A percentile compares a stretch with the other conserved stretches of the same genome.
Evolutionary conservation across 2,888 invertebrate genomes (phyloP).

Genomic region (Nasonovia ribisnigri): DNA sequence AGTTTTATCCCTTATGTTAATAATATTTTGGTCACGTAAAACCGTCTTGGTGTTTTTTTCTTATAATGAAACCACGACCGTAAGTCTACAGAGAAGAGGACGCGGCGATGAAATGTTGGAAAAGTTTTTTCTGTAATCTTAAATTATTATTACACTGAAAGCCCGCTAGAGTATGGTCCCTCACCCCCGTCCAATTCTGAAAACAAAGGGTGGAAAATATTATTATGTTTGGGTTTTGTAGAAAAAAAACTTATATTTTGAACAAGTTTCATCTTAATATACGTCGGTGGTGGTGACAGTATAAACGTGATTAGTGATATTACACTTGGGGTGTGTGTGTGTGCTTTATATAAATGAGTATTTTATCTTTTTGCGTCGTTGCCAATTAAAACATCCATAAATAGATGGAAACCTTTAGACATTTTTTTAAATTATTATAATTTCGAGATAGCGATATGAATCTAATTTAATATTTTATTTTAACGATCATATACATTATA

Average conservation of each 20-base stretch:
- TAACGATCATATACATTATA: neutral
- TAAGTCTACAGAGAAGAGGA: neutral
- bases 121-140: conserved; percentile 33
- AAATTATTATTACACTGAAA: conserved; percentile 51
- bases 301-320: neutral
- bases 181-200: neutral
- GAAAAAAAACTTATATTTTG: neutral
- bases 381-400: neutral
- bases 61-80: neutral
- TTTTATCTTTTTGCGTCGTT: neutral
- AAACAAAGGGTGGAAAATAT: neutral
- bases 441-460: neutral
- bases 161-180: neutral
- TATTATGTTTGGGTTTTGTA: neutral
- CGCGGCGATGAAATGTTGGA: neutral
- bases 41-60: conserved; percentile 4
- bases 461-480: neutral
- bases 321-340: neutral
- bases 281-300: neutral
- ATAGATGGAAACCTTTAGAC: neutral
- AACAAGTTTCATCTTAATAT: conserved; percentile 22
- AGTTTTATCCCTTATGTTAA: conserved; percentile 27
- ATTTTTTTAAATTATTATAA: neutral
- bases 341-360: neutral
- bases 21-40: conserved; percentile 49